phyloP scores from a whole-genome alignment of 2,888 invertebrate species.

The Nymphalis c-album region DNA sequence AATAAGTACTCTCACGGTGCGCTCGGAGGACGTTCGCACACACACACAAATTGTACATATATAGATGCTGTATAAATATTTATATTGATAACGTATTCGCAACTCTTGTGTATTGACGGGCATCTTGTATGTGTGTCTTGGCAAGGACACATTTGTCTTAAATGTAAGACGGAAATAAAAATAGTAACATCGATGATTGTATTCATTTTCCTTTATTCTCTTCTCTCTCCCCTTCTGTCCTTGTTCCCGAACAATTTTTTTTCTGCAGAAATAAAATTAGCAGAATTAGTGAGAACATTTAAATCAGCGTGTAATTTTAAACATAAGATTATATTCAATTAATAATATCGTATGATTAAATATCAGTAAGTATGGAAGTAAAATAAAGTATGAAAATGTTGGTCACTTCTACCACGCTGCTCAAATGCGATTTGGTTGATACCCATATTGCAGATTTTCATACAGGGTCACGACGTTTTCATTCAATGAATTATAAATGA shows the following conservation, averaged over 20 bases:
- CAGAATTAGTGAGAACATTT: too few relatives aligned
- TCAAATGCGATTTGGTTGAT: too few relatives aligned
- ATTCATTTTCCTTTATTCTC: conserved; percentile 9
- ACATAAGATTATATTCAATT: too few relatives aligned
- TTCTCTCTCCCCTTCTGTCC: too few relatives aligned
- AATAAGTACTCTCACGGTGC: conserved; percentile 17
- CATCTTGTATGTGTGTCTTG: conserved; percentile 74
- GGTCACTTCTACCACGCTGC: too few relatives aligned
- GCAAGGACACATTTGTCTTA: conserved; percentile 71
- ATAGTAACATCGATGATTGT: conserved; percentile 70
- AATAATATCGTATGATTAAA: too few relatives aligned
- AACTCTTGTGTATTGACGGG: conserved; percentile 59
- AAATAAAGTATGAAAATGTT: too few relatives aligned
- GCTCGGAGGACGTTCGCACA: conserved; percentile 51
- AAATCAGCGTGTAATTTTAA: too few relatives aligned
- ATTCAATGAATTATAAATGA: too few relatives aligned
- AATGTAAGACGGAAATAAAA: conserved; percentile 74
- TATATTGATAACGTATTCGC: conserved; percentile 67
- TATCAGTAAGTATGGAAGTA: too few relatives aligned
- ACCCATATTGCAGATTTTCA: too few relatives aligned
- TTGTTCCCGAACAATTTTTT: background rate
- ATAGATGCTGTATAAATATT: conserved; percentile 78
- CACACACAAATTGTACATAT: conserved; percentile 75
- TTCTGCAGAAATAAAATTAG: background rate
- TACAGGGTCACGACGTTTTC: too few relatives aligned